phyloP scores from a whole-genome alignment of 2,888 invertebrate genomes.

The Drosophila mulleri region DNA sequence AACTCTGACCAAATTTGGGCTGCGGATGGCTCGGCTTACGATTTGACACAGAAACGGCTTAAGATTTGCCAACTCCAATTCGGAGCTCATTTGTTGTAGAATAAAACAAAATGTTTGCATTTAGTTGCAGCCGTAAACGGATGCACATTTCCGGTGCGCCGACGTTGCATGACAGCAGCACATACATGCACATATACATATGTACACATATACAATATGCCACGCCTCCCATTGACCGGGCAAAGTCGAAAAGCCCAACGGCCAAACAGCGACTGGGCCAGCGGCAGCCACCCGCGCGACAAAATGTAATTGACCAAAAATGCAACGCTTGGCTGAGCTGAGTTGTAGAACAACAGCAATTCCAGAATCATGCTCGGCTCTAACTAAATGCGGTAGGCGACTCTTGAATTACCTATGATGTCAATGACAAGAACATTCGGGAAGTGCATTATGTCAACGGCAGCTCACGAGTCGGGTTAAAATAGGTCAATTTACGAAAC shows the following conservation, averaged over 20 bases:
- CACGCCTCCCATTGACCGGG: conserved; percentile 60
- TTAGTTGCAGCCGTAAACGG: conserved; percentile 58
- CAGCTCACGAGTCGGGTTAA: no score
- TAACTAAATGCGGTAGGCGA: conserved; percentile 8
- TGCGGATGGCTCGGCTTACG: conserved; percentile 51
- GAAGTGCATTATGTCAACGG: background rate
- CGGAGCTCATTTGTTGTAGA: conserved; percentile 53
- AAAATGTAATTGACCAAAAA: conserved; percentile 78
- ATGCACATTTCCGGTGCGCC: conserved; percentile 67
- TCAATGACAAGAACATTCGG: background rate
- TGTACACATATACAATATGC: conserved; percentile 17
- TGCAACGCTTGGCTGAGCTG: conserved; percentile 69
- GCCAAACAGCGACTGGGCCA: conserved; percentile 37
- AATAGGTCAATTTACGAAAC: no score
- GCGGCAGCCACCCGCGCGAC: conserved; percentile 74
- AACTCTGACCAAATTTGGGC: conserved; percentile 42
- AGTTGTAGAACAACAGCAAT: conserved; percentile 43
- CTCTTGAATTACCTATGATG: conserved; percentile 1
- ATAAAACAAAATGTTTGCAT: conserved; percentile 61
- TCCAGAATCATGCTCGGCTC: conserved; percentile 38
- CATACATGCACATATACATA: background rate
- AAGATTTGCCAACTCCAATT: conserved; percentile 67
- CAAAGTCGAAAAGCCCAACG: conserved; percentile 37
- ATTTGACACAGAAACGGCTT: conserved; percentile 64
- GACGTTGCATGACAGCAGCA: conserved; percentile 74